Conservation (phyloP, 1,140 invertebrate species). For the Drosophila melanica region DNA sequence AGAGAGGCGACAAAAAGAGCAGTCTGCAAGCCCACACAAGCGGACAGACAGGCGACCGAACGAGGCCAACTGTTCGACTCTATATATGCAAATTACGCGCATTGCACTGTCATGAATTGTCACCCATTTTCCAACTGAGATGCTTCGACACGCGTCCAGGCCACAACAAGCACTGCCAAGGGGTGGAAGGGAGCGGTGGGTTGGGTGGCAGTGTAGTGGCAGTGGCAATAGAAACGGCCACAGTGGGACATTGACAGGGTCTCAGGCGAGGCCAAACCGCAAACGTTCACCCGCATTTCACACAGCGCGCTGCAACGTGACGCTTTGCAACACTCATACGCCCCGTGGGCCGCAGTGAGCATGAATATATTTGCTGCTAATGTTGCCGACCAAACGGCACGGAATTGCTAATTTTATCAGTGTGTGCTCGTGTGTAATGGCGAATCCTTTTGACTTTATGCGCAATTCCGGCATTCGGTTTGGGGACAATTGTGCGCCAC, state of each 20-base stretch:
- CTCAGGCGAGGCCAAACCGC: slow-evolving; percentile 44
- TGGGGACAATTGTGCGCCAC: slow-evolving; percentile 11
- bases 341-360: slow-evolving; percentile 41
- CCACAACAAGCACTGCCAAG: background rate
- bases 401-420: slow-evolving; percentile 81
- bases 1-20: slow-evolving; percentile 39
- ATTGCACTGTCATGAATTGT: slow-evolving; percentile 79
- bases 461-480: slow-evolving; percentile 28
- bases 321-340: slow-evolving; percentile 45
- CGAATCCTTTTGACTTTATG: slow-evolving; percentile 36
- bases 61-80: slow-evolving; percentile 37
- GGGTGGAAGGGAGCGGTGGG: too few species aligned
- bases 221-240: slow-evolving; percentile 28
- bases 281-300: slow-evolving; percentile 35
- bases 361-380: slow-evolving; percentile 81
- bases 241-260: slow-evolving; percentile 29
- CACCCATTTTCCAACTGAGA: slow-evolving; percentile 80
- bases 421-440: slow-evolving; percentile 49
- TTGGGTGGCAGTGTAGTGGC: too few species aligned
- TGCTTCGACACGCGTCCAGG: slow-evolving; percentile 71
- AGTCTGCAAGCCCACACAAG: background rate
- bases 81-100: slow-evolving; percentile 79
- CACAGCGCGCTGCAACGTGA: slow-evolving; percentile 27
- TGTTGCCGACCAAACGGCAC: slow-evolving; percentile 67
- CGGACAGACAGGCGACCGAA: slow-evolving; percentile 9